phyloP scores from a whole-genome alignment of 2,113 vertebrate species.

The Anoura caudifer region DNA sequence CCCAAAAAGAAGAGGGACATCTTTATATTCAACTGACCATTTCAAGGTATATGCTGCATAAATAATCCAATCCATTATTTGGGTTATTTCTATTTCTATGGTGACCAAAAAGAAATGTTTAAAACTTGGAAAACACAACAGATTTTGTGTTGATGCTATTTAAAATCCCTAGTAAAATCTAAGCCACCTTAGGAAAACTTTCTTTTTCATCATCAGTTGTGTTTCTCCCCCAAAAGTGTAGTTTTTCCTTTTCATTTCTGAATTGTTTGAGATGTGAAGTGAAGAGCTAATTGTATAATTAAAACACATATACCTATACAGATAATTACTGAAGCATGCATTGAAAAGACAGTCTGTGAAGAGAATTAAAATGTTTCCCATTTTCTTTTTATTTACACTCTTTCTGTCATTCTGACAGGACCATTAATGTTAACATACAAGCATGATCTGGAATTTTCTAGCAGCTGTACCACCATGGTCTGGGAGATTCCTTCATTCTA shows the following conservation, averaged over 20 bases:
- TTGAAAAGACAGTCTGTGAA: constrained; percentile 22
- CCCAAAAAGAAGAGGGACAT: background rate
- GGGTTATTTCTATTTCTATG: background rate
- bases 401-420: constrained; percentile 41
- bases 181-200: background rate
- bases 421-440: background rate
- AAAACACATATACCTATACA: constrained; percentile 37
- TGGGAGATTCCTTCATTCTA: background rate
- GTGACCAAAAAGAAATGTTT: background rate
- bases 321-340: constrained; percentile 52
- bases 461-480: background rate
- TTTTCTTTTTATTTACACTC: constrained; percentile 43
- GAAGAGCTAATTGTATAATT: constrained; percentile 65
- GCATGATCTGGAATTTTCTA: background rate
- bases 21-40: background rate
- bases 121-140: background rate
- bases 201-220: constrained; percentile 33
- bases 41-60: background rate
- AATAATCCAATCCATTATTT: background rate
- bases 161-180: constrained; percentile 9
- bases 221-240: constrained; percentile 19
- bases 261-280: constrained; percentile 40
- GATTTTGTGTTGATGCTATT: background rate
- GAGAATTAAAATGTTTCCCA: constrained; percentile 45
- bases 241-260: constrained; percentile 1